Base-by-base conservation (phyloP, 2,888 invertebrate genomes). In the Xanthorhoe spadicearia region DNA sequence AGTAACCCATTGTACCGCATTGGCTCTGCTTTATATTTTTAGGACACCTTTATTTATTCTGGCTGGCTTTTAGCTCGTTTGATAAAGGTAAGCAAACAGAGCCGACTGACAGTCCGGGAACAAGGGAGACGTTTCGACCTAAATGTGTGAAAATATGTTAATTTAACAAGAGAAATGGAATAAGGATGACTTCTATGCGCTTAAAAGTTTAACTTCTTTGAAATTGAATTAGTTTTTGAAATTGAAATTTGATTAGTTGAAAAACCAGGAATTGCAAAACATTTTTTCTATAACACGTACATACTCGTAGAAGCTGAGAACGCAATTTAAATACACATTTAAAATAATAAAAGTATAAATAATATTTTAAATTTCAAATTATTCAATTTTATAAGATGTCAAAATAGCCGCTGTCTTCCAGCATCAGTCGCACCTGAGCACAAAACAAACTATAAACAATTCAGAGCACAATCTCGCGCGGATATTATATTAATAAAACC, bases 391-490 rank as follows among this genome's bases (percentile, higher is more conserved):
- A 23, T 19, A 0, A 19, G 19, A 23, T 38, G 49, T 43, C 49
- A 23, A 35, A 48, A 38, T n/a, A 32, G 49, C 6, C 19, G 32
- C 57, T 43, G 17, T 50, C 54, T 57, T 17, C 65, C 52, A 64
- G 68, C 54, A 59, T 60, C 55, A 49, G 54, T 60, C 69, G 57
- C 64, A 67, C 70, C 64, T 67, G 67, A 63, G 67, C 62, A 69
- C 65, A 64, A 76, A 79, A 79, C 79, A 69, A 74, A 68, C 76
- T 76, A 83, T 84, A 81, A 83, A 84, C 83, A 83, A 84, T 84
- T 82, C 83, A 83, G 66, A 38, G 70, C 71, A 73, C 79, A 83
- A 80, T 80, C 81, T 82, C 61, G 70, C 75, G 63, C 63, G 74
- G 67, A 70, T 83, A 79, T 78, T 77, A 79, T 79, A 81, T 79